phyloP scores from a whole-genome alignment of 1,140 invertebrate species.

The Drosophila auraria region DNA sequence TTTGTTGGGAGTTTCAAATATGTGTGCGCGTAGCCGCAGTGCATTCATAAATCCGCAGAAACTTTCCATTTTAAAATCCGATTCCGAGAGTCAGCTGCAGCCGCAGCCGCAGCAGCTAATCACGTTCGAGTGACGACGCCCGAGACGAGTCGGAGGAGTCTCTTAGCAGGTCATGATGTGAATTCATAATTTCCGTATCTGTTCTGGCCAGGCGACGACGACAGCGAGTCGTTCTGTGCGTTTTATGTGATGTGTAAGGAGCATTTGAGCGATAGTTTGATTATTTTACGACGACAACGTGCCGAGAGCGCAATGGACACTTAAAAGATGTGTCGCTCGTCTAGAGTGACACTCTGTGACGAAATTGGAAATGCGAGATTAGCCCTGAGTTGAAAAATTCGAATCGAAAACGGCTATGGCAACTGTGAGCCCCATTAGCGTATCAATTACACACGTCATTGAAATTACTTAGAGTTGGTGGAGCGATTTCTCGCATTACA shows the following conservation, averaged over 20 bases:
- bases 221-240: slow-evolving; percentile 16
- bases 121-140: slow-evolving; percentile 30
- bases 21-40: slow-evolving; percentile 12
- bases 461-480: slow-evolving; percentile 8
- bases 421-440: slow-evolving; percentile 9
- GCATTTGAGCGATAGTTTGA: slow-evolving; percentile 74
- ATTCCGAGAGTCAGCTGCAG: slow-evolving; percentile 33
- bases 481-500: slow-evolving; percentile 28
- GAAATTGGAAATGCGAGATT: slow-evolving; percentile 26
- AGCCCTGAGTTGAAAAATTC: slow-evolving; percentile 3
- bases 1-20: slow-evolving; percentile 19
- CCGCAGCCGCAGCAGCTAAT: slow-evolving; percentile 40
- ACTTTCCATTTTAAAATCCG: slow-evolving; percentile 44
- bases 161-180: slow-evolving; percentile 53
- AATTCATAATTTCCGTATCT: slow-evolving; percentile 57
- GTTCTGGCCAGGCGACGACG: slow-evolving; percentile 24
- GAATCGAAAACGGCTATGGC: slow-evolving; percentile 15
- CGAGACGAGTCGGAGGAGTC: not conserved
- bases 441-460: slow-evolving; percentile 27
- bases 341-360: slow-evolving; percentile 19
- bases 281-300: slow-evolving; percentile 77
- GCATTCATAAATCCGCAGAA: slow-evolving; percentile 36
- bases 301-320: slow-evolving; percentile 49
- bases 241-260: slow-evolving; percentile 69
- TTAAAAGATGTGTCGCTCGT: slow-evolving; percentile 28